Conservation (phyloP, 1,140 invertebrate species). For the Listronotus bonariensis region DNA sequence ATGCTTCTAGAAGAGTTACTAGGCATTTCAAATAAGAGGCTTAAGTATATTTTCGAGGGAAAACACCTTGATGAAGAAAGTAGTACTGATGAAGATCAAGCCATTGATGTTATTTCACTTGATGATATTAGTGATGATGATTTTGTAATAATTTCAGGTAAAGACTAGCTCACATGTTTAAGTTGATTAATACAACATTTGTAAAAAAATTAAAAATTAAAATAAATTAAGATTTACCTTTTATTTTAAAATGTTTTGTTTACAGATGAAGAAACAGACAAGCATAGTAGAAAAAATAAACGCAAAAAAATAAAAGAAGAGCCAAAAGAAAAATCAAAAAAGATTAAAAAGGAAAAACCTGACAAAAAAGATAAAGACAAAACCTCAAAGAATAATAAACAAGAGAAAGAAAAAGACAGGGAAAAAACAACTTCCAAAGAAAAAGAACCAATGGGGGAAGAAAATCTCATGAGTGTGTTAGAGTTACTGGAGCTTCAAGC, state of each 20-base stretch:
- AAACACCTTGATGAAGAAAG: conserved; percentile 50
- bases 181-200: too few species aligned
- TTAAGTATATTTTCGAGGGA: conserved; percentile 54
- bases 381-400: conserved; percentile 6
- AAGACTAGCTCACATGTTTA: too few species aligned
- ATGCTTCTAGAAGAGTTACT: conserved; percentile 64
- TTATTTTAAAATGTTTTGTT: conserved; percentile 5
- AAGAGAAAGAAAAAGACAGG: conserved; percentile 15
- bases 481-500: conserved; percentile 69
- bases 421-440: conserved; percentile 23
- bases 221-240: too few species aligned
- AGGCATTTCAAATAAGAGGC: conserved; percentile 53
- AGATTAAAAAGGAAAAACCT: conserved; percentile 45
- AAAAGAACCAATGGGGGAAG: conserved; percentile 38
- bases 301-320: conserved; percentile 44
- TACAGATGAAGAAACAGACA: conserved; percentile 30
- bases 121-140: conserved; percentile 55
- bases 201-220: too few species aligned
- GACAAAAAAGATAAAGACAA: conserved; percentile 29
- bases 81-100: conserved; percentile 47
- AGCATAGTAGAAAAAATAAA: conserved; percentile 32
- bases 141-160: conserved; percentile 45
- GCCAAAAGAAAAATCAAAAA: conserved; percentile 32
- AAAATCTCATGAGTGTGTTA: conserved; percentile 62
- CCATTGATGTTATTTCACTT: conserved; percentile 48